A percentile compares a stretch with the other conserved stretches of the same genome.
Evolutionary conservation across 2,888 invertebrate genomes (phyloP).

Genomic region (Odontomyia ornata): DNA sequence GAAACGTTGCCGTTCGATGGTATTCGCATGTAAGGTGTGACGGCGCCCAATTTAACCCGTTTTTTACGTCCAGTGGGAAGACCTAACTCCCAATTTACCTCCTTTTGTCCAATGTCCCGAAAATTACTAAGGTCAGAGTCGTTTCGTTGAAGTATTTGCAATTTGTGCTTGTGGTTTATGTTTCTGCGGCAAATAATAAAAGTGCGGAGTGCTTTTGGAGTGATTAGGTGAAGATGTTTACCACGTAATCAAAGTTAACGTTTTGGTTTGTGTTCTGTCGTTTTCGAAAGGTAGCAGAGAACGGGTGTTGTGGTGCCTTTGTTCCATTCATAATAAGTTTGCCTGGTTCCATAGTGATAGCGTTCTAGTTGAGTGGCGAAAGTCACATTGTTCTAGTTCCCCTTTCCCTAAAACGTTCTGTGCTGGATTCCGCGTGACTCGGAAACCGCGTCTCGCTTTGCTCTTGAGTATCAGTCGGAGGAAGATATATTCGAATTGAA

Average conservation of each 20-base stretch:
- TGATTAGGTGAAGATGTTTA: constrained; percentile 25
- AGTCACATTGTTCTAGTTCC: constrained; percentile 7
- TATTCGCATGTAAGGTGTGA: constrained; percentile 28
- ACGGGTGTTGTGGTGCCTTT: constrained; percentile 2
- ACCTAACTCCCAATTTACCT: background rate
- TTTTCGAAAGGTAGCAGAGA: background rate
- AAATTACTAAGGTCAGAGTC: background rate
- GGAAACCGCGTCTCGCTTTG: background rate
- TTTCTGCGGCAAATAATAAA: background rate
- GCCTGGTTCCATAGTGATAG: background rate
- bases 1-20: constrained; percentile 2
- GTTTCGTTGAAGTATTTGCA: background rate
- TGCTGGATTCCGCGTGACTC: constrained; percentile 6
- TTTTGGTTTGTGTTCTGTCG: background rate
- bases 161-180: background rate
- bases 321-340: background rate
- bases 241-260: constrained; percentile 34
- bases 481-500: background rate
- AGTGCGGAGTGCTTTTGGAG: background rate
- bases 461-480: background rate
- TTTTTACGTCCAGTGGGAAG: background rate
- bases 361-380: constrained; percentile 22
- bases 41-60: constrained; percentile 17
- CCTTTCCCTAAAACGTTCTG: background rate
- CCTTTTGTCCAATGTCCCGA: background rate